These are phyloP conservation scores for Cebus imitator DNA, from an alignment of 2,113 vertebrate species.

Conservation along the genomic window DNA sequence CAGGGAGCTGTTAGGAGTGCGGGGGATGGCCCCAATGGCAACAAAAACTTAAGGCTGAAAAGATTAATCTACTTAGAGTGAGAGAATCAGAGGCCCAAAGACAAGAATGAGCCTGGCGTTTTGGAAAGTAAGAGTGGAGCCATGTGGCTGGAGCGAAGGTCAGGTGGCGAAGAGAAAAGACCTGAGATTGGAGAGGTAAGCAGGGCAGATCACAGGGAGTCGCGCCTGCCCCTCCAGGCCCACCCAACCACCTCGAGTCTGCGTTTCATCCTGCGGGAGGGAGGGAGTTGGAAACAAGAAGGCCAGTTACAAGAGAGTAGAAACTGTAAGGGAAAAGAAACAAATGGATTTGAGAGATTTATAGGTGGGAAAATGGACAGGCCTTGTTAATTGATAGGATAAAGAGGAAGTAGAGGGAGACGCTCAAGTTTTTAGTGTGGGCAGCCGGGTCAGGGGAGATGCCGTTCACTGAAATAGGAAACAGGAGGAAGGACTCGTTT, in stretches of 20 bases:
- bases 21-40: background rate
- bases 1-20: rapidly evolving
- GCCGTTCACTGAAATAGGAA: background rate
- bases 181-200: too few relatives aligned
- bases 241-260: background rate
- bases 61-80: too few relatives aligned
- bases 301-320: background rate
- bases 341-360: background rate
- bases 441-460: background rate
- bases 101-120: background rate
- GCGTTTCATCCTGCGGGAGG: background rate
- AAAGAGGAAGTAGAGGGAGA: background rate
- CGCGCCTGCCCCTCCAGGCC: background rate
- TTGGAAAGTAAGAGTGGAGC: background rate
- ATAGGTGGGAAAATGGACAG: background rate
- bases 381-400: background rate
- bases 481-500: background rate
- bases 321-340: background rate
- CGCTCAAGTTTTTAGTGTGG: background rate
- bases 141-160: background rate
- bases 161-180: background rate
- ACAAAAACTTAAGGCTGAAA: background rate
- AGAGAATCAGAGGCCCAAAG: background rate
- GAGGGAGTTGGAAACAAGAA: background rate
- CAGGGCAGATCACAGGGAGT: background rate